Evolutionary conservation across 1,140 invertebrate genomes (phyloP), one percentile per base, ranked within the genome.

Genomic region (Brachionus calyciflorus): DNA sequence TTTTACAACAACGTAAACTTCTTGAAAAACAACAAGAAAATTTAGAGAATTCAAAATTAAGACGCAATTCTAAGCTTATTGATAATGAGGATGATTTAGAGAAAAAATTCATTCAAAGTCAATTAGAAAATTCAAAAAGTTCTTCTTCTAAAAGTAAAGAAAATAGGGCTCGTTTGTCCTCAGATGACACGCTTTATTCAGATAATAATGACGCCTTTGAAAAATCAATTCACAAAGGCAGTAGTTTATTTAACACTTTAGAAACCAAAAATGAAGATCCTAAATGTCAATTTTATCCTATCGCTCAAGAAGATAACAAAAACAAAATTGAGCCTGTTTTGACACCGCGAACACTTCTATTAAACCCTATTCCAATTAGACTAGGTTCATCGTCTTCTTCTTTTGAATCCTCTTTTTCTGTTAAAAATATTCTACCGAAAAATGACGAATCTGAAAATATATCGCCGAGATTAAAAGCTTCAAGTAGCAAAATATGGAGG

Each of bases 71-170:
- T 17, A 60, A 60, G 19, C 19, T 17, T 5, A 24, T 14, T 21
- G 40, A 65, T 14, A 12, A 19, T 10, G 60, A 65, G 6, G 60
- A 65, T 28, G 60, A 65, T 44, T 44, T 41, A 6, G 60, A 65
- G 24, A 65, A 65, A 65, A 65, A 44, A 28, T 65, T 65, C 44
- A 44, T 65, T 26, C n/a, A 65, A 24, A 65, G 37, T 65, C 60
- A 65, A 65, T 2, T 9, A 21, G 60, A 65, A 14, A 44, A 44
- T 44, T 65, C 41, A 5, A 21, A 10, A 17, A 28, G 21, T 12
- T 65, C 60, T 9, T 6, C 19, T 9, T 28, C 30, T 40, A 33
- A 21, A 63, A 63, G 40, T 17, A 5, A 44, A 1, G 21, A 44
- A 44, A 24, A 65, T 24, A 9, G 9, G 33, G 3, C 33, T 37